Evolutionary conservation across 2,888 invertebrate species (phyloP).

Genomic region (Cosmia pyralina): DNA sequence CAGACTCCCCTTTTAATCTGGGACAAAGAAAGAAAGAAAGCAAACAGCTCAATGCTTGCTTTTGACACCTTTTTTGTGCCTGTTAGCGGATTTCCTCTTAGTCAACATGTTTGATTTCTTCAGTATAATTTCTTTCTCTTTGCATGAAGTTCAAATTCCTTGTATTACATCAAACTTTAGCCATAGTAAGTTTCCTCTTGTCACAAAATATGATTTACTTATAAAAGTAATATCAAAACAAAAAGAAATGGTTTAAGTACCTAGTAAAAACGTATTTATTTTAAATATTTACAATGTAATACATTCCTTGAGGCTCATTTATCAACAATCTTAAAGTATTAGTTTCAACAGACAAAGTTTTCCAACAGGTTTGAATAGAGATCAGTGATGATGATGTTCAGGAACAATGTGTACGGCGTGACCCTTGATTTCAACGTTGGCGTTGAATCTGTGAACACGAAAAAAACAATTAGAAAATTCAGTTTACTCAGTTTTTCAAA

Average conservation of each 20-base stretch:
- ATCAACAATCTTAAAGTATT: slow-evolving; percentile 34
- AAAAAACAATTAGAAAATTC: not conserved
- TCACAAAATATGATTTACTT: too few relatives aligned
- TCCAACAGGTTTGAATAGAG: not conserved
- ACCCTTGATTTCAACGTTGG: slow-evolving; percentile 62
- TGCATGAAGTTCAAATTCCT: too few relatives aligned
- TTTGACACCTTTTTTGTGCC: too few relatives aligned
- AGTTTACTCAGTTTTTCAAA: too few relatives aligned
- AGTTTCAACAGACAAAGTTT: slow-evolving; percentile 18
- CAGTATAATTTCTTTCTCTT: too few relatives aligned
- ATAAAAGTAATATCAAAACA: too few relatives aligned
- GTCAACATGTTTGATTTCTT: too few relatives aligned
- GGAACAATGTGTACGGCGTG: slow-evolving; percentile 64
- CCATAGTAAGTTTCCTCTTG: too few relatives aligned
- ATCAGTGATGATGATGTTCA: slow-evolving; percentile 60
- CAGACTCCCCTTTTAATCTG: not conserved
- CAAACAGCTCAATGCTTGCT: too few relatives aligned
- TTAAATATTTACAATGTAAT: slow-evolving; percentile 36
- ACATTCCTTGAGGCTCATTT: slow-evolving; percentile 52
- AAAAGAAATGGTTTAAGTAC: too few relatives aligned
- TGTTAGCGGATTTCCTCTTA: too few relatives aligned
- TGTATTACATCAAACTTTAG: too few relatives aligned
- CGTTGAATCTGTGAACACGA: slow-evolving; percentile 58
- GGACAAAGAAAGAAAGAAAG: not conserved
- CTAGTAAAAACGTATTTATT: slow-evolving; percentile 38